Evolutionary conservation across 2,797 vertebrate genomes (phyloP).

Genomic region (Pseudochaenichthys georgianus): DNA sequence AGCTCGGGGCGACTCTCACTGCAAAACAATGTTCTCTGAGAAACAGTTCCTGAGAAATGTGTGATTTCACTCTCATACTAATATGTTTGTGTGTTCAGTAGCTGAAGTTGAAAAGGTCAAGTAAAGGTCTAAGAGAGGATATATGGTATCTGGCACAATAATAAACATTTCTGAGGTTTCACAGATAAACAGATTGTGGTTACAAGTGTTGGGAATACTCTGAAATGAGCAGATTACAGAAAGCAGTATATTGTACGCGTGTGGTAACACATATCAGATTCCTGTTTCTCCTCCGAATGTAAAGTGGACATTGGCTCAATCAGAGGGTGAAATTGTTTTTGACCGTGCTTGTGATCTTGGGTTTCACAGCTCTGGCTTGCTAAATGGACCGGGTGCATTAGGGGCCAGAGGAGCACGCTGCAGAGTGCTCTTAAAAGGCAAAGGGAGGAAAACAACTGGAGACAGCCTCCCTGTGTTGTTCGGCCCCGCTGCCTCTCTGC

Average conservation of each 20-base stretch:
- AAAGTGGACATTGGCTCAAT: constrained; percentile 74
- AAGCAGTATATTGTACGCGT: constrained; percentile 1
- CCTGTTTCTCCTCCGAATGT: constrained; percentile 55
- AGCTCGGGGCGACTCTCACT: constrained; percentile 33
- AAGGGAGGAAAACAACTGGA: constrained; percentile 58
- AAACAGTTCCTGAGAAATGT: constrained; percentile 26
- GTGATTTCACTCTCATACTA: constrained; percentile 14
- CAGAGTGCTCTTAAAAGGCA: constrained; percentile 79
- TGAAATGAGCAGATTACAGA: constrained; percentile 7
- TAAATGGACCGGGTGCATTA: constrained; percentile 81
- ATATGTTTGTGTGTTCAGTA: constrained; percentile 3
- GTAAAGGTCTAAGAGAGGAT: not conserved
- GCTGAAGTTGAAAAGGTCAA: constrained; percentile 15
- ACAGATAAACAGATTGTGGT: not conserved
- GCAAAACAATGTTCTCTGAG: constrained; percentile 53
- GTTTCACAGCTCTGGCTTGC: constrained; percentile 77
- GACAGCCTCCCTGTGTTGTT: constrained; percentile 55
- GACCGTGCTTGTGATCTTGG: constrained; percentile 76
- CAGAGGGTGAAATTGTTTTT: constrained; percentile 78
- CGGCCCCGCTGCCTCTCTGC: constrained; percentile 36
- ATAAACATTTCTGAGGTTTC: constrained; percentile 9
- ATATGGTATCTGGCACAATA: not conserved
- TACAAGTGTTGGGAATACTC: not conserved
- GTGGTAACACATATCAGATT: constrained; percentile 41
- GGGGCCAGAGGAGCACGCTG: constrained; percentile 60